Conservation (phyloP, 2,888 invertebrate species). For the Calliphora vomitoria region DNA sequence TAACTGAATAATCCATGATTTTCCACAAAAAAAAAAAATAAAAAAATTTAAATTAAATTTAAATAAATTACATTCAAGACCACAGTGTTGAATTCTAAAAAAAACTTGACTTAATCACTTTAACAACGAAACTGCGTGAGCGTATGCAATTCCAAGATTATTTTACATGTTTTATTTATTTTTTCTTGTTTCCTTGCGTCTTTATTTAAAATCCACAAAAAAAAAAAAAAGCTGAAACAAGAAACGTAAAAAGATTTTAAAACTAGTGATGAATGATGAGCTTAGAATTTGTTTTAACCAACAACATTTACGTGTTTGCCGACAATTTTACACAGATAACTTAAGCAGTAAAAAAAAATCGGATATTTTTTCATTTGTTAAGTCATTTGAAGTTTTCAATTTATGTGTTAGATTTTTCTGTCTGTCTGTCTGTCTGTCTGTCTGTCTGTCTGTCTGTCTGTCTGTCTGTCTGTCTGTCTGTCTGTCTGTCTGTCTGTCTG, state of each 20-base stretch:
- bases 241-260: conserved; percentile 24
- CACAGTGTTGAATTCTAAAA: background rate
- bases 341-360: background rate
- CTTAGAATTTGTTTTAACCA: conserved; percentile 36
- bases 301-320: conserved; percentile 66
- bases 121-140: conserved; percentile 65
- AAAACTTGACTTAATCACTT: conserved; percentile 43
- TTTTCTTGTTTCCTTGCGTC: background rate
- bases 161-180: conserved; percentile 45
- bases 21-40: too few relatives aligned
- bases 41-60: too few relatives aligned
- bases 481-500: background rate
- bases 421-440: background rate
- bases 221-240: background rate
- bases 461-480: background rate
- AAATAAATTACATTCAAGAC: background rate
- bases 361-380: conserved; percentile 17
- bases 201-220: background rate
- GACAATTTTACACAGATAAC: conserved; percentile 51
- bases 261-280: conserved; percentile 59
- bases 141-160: conserved; percentile 60
- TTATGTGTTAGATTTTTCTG: conserved; percentile 24
- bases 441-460: background rate
- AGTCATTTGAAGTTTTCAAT: conserved; percentile 53
- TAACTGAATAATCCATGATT: too few relatives aligned